Base-by-base conservation (phyloP, 1,140 invertebrate species). In the Latrodectus geometricus region DNA sequence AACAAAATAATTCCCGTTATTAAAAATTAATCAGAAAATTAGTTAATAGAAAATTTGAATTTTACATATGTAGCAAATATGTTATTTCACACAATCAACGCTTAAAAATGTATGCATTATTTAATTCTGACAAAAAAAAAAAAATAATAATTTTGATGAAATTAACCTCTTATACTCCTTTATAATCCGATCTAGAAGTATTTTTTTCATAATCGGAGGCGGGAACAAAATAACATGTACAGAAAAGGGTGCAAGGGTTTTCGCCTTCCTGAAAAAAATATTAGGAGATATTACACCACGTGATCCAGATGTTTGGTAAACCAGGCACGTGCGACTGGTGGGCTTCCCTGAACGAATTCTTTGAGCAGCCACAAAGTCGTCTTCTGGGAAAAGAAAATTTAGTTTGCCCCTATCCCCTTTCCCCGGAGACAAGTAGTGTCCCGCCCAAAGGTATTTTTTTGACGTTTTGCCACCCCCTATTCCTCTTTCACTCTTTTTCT, bases 261-360 rank as follows among this genome's bases (percentile, higher is more conserved):
- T 70, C 50, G 69, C 70, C n/a, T 73, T 73, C 20, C 52, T 23
- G 17, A 73, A 74, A 74, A 83, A 83, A 78, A 56, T 50, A 75
- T 76, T 9, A 74, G 54, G 35, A 83, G 80, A 75, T 84, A 86
- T 69, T 72, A 54, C 56, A 54, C 68, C 83, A 86, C 75, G 68
- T 86, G 83, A 86, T 74, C 74, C 75, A 86, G 74, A 86, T 86
- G 83, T 86, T 86, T 86, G 83, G 83, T 86, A 86, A 86, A 86
- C 83, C 83, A 72, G 68, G 83, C 35, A 73, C 76, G 73, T 73
- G 76, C 74, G 72, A 56, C 14, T 54, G 48, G 20, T 17, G 15
- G 17, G 54, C 52, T 54, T 68, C 73, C 48, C 61, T 56, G 17
- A n/a, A 75, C 73, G 81, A 84, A 56, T 76, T 84, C 81, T 84